These are phyloP conservation scores for Chrysaora quinquecirrha DNA, from an alignment of 30 jellyfish, hydroid and myxozoan species.

Conservation along the genomic window DNA sequence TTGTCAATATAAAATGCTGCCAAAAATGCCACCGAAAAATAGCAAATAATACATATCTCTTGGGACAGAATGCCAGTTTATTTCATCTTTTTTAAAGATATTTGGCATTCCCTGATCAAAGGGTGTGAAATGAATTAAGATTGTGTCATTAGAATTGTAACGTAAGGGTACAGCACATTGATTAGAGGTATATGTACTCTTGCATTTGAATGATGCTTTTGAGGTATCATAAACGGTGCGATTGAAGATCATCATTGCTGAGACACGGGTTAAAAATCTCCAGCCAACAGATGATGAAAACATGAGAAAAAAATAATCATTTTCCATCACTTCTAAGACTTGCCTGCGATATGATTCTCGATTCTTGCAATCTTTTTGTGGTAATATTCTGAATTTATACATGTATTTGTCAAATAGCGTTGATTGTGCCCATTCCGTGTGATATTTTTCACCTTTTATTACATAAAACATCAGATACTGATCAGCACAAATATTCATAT, in stretches of 20 bases:
- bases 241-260: conserved; percentile 42
- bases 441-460: conserved; percentile 61
- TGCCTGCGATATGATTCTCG: conserved; percentile 21
- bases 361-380: conserved; percentile 60
- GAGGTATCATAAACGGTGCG: conserved; percentile 73
- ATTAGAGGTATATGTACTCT: background rate
- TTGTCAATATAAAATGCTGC: conserved; percentile 35
- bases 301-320: conserved; percentile 58
- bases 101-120: conserved; percentile 10
- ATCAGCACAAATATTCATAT: conserved; percentile 81
- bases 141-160: conserved; percentile 58
- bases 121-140: conserved; percentile 50
- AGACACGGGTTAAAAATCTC: conserved; percentile 76
- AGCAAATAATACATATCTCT: conserved; percentile 51
- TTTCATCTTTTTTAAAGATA: conserved; percentile 39
- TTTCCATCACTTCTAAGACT: conserved; percentile 18
- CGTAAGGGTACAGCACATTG: conserved; percentile 61
- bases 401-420: conserved; percentile 54
- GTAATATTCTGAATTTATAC: conserved; percentile 44
- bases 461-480: conserved; percentile 81
- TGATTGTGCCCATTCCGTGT: conserved; percentile 75
- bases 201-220: conserved; percentile 37
- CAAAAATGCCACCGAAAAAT: conserved; percentile 75
- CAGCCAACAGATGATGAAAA: conserved; percentile 96
- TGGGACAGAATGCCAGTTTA: conserved; percentile 51